These are phyloP conservation scores for Ochropleura plecta DNA, from an alignment of 2,888 invertebrate species.

Conservation along the genomic window DNA sequence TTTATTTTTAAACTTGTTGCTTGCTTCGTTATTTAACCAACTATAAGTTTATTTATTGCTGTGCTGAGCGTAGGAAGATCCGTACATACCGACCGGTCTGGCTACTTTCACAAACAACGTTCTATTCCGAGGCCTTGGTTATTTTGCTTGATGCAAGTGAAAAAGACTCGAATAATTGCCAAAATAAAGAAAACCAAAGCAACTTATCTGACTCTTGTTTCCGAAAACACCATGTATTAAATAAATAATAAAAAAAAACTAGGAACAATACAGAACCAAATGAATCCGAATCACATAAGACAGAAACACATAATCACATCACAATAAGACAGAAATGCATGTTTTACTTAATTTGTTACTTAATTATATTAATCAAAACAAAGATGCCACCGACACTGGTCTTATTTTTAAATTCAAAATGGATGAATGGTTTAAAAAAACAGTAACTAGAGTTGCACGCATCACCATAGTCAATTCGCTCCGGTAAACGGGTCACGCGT, in stretches of 20 bases:
- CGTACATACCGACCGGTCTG: constrained; percentile 6
- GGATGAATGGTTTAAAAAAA: neutral
- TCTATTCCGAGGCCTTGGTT: constrained; percentile 2
- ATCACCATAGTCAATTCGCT: constrained; percentile 57
- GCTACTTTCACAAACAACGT: constrained; percentile 34
- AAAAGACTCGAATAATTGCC: neutral
- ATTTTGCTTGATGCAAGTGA: neutral
- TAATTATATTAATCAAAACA: neutral
- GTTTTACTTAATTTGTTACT: no score
- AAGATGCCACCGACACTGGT: neutral
- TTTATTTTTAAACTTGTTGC: neutral
- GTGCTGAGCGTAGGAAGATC: neutral
- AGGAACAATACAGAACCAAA: neutral
- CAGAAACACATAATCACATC: neutral
- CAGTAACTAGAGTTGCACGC: constrained; percentile 48
- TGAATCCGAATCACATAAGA: neutral
- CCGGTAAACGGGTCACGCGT: constrained; percentile 66
- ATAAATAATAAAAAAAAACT: neutral
- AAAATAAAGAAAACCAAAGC: neutral
- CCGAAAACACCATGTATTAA: neutral
- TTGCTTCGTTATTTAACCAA: constrained; percentile 1
- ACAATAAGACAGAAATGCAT: neutral
- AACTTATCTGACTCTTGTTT: neutral
- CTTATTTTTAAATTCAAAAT: neutral
- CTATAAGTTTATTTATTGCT: neutral